Conservation (phyloP, 2,888 invertebrate genomes). For the Scaeva pyrastri region DNA sequence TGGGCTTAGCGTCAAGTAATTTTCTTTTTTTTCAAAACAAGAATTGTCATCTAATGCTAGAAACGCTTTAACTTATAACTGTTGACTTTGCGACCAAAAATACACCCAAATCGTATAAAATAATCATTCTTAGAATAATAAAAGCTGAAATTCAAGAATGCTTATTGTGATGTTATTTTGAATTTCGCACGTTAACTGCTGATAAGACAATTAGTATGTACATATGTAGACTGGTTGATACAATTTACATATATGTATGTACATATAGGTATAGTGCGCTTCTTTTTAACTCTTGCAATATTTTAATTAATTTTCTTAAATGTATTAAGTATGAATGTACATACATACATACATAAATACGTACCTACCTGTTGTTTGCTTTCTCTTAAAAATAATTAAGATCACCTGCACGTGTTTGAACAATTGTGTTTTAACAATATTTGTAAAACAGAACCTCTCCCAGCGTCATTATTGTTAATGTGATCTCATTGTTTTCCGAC, state of each 20-base stretch:
- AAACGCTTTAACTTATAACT: too few relatives aligned
- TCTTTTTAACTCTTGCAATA: constrained; percentile 18
- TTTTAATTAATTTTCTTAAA: constrained; percentile 22
- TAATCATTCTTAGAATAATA: background rate
- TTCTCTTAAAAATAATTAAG: constrained; percentile 38
- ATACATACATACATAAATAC: background rate
- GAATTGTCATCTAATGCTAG: too few relatives aligned
- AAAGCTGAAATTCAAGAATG: background rate
- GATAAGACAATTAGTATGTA: constrained; percentile 31
- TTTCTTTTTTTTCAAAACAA: too few relatives aligned
- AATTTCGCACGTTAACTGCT: constrained; percentile 15
- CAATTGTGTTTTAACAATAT: constrained; percentile 53
- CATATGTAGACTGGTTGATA: too few relatives aligned
- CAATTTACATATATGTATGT: too few relatives aligned
- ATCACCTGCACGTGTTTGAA: constrained; percentile 56
- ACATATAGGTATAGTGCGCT: background rate
- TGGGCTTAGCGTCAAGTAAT: too few relatives aligned
- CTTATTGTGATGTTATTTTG: background rate
- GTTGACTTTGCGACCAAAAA: background rate
- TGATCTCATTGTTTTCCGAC: constrained; percentile 15
- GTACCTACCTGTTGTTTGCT: background rate
- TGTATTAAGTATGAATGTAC: too few relatives aligned
- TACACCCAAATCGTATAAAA: background rate
- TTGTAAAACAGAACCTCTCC: constrained; percentile 18
- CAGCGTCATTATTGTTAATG: constrained; percentile 4